These are phyloP conservation scores for Phalacrocorax brasilianus DNA, from an alignment of 2,113 vertebrate genomes.

Conservation along the genomic window DNA sequence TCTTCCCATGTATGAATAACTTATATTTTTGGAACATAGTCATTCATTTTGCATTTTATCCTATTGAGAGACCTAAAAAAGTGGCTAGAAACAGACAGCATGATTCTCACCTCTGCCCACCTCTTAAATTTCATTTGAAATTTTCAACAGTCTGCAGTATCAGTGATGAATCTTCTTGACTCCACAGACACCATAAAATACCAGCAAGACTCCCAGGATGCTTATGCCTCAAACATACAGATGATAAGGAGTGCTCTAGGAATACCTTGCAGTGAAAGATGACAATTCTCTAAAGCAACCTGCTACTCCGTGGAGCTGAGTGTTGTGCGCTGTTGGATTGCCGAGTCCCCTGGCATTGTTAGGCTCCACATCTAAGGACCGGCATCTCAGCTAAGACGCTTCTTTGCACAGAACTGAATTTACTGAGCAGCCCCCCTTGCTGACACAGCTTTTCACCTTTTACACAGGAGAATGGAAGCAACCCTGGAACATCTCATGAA, in stretches of 20 bases:
- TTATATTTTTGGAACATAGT: not conserved
- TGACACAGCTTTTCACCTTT: constrained; percentile 1
- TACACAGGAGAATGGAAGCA: not conserved
- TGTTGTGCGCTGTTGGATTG: not conserved
- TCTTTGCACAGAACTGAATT: not conserved
- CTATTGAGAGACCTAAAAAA: not conserved
- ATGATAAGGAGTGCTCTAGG: not conserved
- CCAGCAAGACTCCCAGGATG: not conserved
- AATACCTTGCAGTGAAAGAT: not conserved
- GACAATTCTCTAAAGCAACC: not conserved
- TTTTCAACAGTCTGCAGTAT: not conserved
- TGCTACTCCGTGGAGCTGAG: not conserved
- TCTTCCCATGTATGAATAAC: not conserved
- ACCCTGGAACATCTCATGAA: not conserved
- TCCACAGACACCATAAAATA: not conserved
- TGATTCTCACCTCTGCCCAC: not conserved
- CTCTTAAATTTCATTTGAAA: not conserved
- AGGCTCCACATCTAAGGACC: not conserved
- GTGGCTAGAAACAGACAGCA: not conserved
- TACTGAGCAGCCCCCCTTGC: not conserved
- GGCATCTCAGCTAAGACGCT: not conserved
- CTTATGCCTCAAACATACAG: not conserved
- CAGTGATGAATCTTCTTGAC: not conserved
- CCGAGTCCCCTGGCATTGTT: not conserved
- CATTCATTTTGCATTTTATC: not conserved